These are phyloP conservation scores for Epizoanthus scotinus DNA, from an alignment of 92 coral and sea anemone species.

Conservation along the genomic window DNA sequence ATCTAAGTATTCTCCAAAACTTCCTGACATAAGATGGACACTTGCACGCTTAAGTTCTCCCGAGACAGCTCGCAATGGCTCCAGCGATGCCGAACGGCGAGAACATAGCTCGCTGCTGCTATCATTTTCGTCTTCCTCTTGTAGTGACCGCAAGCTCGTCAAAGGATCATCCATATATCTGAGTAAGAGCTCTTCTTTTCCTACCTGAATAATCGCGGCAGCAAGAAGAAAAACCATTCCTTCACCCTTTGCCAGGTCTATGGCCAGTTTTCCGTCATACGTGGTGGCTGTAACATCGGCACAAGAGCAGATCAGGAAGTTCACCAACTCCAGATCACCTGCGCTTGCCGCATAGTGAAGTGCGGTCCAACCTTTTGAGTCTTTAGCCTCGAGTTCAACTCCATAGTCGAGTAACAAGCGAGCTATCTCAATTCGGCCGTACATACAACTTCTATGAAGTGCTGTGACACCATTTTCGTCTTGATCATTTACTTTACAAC, in stretches of 20 bases:
- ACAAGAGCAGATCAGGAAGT: conserved; percentile 70
- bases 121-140: conserved; percentile 45
- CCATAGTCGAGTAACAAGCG: conserved; percentile 76
- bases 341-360: conserved; percentile 79
- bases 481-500: conserved; percentile 69
- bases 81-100: conserved; percentile 55
- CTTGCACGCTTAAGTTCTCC: conserved; percentile 76
- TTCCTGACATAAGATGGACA: conserved; percentile 64
- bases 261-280: conserved; percentile 76
- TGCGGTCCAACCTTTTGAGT: conserved; percentile 84
- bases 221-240: conserved; percentile 88
- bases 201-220: conserved; percentile 74
- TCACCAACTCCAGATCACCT: conserved; percentile 71
- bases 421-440: conserved; percentile 72
- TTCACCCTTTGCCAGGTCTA: conserved; percentile 84
- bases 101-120: conserved; percentile 19
- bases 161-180: conserved; percentile 72
- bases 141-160: conserved; percentile 68
- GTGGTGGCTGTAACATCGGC: conserved; percentile 69
- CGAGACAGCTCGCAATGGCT: conserved; percentile 36
- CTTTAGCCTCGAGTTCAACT: conserved; percentile 74
- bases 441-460: conserved; percentile 76
- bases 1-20: conserved; percentile 57
- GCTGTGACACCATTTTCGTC: conserved; percentile 82
- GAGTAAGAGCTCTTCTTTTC: conserved; percentile 73